Conservation (phyloP, 2,888 invertebrate species). For the Lordiphosa fenestrarum region DNA sequence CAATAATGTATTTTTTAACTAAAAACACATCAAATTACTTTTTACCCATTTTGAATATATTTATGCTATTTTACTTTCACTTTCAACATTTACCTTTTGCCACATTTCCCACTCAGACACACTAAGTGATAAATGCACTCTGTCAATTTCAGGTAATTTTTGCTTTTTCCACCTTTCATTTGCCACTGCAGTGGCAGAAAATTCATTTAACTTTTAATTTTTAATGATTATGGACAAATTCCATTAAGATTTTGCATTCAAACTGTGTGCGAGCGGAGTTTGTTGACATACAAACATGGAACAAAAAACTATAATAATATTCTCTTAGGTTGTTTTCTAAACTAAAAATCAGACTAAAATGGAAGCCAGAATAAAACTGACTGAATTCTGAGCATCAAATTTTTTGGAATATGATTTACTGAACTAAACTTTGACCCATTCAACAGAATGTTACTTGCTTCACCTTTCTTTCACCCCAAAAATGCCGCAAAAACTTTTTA, state of each 20-base stretch:
- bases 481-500: constrained; percentile 21
- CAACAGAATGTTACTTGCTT: neutral
- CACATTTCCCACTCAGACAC: too few relatives aligned
- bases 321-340: neutral
- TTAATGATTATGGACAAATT: constrained; percentile 20
- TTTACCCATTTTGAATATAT: too few relatives aligned
- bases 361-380: too few relatives aligned
- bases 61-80: too few relatives aligned
- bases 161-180: neutral
- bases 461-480: neutral
- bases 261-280: neutral
- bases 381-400: too few relatives aligned
- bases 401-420: neutral
- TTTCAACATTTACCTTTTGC: too few relatives aligned
- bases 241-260: constrained; percentile 9
- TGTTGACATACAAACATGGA: constrained; percentile 3
- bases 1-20: too few relatives aligned
- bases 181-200: neutral
- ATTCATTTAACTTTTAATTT: neutral
- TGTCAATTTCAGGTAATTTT: constrained; percentile 7
- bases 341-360: too few relatives aligned
- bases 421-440: neutral
- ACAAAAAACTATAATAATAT: neutral
- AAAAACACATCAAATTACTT: too few relatives aligned
- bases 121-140: constrained; percentile 7